phyloP scores from a whole-genome alignment of 2,888 invertebrate genomes.

The Euzophera pinguis region DNA sequence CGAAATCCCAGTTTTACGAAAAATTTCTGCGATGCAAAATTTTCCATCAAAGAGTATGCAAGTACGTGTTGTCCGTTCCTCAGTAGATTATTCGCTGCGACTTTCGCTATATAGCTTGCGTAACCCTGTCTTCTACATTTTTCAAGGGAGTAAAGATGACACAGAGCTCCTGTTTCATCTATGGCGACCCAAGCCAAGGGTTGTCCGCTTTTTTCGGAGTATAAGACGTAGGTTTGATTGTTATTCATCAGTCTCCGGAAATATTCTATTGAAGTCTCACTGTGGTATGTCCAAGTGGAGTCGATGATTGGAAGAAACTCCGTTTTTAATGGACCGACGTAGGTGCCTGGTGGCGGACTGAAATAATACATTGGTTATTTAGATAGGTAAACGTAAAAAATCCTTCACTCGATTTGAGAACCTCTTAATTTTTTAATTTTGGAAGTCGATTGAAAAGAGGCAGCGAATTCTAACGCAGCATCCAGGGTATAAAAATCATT shows the following conservation, averaged over 20 bases:
- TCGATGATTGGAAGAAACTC: constrained; percentile 39
- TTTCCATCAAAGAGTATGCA: constrained; percentile 41
- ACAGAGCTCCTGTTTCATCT: constrained; percentile 46
- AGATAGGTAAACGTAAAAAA: too few relatives aligned
- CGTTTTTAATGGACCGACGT: constrained; percentile 33
- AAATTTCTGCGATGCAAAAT: constrained; percentile 37
- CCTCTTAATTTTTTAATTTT: too few relatives aligned
- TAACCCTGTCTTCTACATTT: constrained; percentile 49
- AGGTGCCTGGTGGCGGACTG: constrained; percentile 35
- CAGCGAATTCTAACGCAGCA: too few relatives aligned
- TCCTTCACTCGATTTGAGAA: neutral
- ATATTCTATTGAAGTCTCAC: constrained; percentile 35
- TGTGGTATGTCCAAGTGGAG: constrained; percentile 46
- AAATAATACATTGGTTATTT: constrained; percentile 2
- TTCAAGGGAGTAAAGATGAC: constrained; percentile 49
- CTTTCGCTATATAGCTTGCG: constrained; percentile 41
- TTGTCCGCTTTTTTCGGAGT: constrained; percentile 26
- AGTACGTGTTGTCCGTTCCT: constrained; percentile 35
- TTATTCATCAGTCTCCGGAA: constrained; percentile 41
- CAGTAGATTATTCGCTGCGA: constrained; percentile 39
- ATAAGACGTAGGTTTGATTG: constrained; percentile 45
- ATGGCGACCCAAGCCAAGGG: constrained; percentile 46
- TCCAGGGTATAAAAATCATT: too few relatives aligned
- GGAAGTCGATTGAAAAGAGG: too few relatives aligned
- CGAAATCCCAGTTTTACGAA: constrained; percentile 45